phyloP scores from a whole-genome alignment of 2,888 invertebrate species.

The Mesoligia furuncula region DNA sequence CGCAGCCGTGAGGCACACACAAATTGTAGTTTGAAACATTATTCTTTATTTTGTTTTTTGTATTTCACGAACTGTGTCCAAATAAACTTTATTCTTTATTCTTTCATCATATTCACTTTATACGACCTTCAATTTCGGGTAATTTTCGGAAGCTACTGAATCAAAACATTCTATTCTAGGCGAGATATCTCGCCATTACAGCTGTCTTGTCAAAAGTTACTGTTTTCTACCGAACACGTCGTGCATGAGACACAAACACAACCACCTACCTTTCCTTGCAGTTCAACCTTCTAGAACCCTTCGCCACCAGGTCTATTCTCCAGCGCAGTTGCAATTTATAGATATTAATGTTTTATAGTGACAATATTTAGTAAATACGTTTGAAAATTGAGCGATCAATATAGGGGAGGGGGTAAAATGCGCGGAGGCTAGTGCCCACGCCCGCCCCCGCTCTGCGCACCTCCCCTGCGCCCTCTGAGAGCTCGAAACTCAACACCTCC shows the following conservation, averaged over 20 bases:
- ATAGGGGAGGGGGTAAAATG: conserved; percentile 79
- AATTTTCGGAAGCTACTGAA: not conserved
- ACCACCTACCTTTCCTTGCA: conserved; percentile 37
- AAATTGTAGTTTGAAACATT: too few species aligned
- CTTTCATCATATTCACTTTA: too few species aligned
- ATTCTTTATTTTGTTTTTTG: too few species aligned
- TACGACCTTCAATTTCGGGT: not conserved
- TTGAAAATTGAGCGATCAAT: conserved; percentile 87
- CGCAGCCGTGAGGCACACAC: too few species aligned
- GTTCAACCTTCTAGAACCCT: conserved; percentile 2
- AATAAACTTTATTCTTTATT: too few species aligned
- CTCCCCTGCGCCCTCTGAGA: conserved; percentile 68
- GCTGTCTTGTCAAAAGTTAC: conserved; percentile 7
- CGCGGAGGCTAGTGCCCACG: conserved; percentile 81
- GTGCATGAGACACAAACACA: conserved; percentile 4
- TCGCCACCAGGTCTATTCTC: conserved; percentile 7
- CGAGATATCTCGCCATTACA: conserved; percentile 18
- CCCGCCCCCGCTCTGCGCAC: conserved; percentile 72
- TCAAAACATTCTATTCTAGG: not conserved
- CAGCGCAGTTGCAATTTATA: conserved; percentile 37
- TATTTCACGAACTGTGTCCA: too few species aligned
- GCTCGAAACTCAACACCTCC: conserved; percentile 79
- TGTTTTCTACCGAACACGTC: conserved; percentile 4
- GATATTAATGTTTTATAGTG: conserved; percentile 70
- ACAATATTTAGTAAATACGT: conserved; percentile 84